These are phyloP conservation scores for Hemichromis elongatus DNA, from an alignment of 2,113 vertebrate species.

Conservation along the genomic window DNA sequence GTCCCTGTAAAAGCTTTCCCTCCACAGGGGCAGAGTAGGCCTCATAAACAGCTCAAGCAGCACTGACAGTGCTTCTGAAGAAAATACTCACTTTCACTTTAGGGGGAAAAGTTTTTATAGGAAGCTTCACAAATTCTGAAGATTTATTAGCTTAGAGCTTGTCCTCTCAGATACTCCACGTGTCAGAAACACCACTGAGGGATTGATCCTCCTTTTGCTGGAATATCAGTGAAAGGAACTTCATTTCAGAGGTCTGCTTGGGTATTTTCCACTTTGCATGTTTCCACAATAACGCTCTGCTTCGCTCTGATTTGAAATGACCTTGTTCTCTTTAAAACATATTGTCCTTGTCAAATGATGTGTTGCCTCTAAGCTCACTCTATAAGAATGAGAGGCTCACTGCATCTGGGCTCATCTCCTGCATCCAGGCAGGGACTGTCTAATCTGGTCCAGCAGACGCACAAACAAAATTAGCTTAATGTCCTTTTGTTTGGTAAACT, in stretches of 20 bases:
- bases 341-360: conserved; percentile 34
- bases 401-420: conserved; percentile 40
- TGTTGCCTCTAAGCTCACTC: conserved; percentile 22
- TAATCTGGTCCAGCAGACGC: conserved; percentile 58
- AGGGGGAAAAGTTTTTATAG: conserved; percentile 10
- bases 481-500: conserved; percentile 58
- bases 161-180: background rate
- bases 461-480: conserved; percentile 43
- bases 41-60: conserved; percentile 51
- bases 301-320: background rate
- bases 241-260: background rate
- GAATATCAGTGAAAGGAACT: background rate
- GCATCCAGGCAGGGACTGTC: conserved; percentile 10
- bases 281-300: background rate
- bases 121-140: background rate
- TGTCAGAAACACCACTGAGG: background rate
- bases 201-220: background rate
- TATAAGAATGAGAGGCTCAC: conserved; percentile 13
- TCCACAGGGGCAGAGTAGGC: conserved; percentile 47
- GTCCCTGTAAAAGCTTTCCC: conserved; percentile 65
- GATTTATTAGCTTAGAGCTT: conserved; percentile 10
- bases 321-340: conserved; percentile 24
- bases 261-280: background rate
- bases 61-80: conserved; percentile 23
- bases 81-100: conserved; percentile 32